Conservation (phyloP, 1,140 invertebrate species). For the Heliconius nattereri region DNA sequence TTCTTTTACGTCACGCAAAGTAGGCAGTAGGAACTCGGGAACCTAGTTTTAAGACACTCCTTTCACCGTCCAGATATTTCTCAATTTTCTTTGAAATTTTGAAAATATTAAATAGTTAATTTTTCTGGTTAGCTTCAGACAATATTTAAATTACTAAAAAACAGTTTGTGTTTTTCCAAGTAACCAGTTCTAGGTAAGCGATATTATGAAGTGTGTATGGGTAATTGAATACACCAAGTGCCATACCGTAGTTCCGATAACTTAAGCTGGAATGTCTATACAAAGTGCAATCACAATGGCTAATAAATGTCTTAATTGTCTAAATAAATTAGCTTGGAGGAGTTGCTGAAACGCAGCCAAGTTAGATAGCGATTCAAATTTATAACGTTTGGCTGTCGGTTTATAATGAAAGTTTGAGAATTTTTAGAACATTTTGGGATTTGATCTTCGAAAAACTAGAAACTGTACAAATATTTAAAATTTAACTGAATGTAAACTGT, state of each 20-base stretch:
- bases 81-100: too few relatives aligned
- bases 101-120: too few relatives aligned
- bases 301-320: slow-evolving; percentile 56
- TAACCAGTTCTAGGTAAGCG: background rate
- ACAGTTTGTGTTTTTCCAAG: background rate
- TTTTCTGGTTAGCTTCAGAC: too few relatives aligned
- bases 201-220: slow-evolving; percentile 24
- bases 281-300: slow-evolving; percentile 40
- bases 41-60: too few relatives aligned
- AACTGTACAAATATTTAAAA: too few relatives aligned
- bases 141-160: background rate
- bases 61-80: too few relatives aligned
- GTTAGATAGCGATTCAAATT: slow-evolving; percentile 43
- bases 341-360: slow-evolving; percentile 39
- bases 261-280: slow-evolving; percentile 34
- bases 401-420: slow-evolving; percentile 16
- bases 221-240: slow-evolving; percentile 30
- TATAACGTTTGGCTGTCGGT: slow-evolving; percentile 44
- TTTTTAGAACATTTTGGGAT: background rate
- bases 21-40: too few relatives aligned
- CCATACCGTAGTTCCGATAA: slow-evolving; percentile 29
- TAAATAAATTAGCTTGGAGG: slow-evolving; percentile 46
- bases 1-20: too few relatives aligned
- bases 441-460: background rate
- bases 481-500: too few relatives aligned